Conservation (phyloP, 2,797 vertebrate genomes). For the Poliocrania exsul region DNA sequence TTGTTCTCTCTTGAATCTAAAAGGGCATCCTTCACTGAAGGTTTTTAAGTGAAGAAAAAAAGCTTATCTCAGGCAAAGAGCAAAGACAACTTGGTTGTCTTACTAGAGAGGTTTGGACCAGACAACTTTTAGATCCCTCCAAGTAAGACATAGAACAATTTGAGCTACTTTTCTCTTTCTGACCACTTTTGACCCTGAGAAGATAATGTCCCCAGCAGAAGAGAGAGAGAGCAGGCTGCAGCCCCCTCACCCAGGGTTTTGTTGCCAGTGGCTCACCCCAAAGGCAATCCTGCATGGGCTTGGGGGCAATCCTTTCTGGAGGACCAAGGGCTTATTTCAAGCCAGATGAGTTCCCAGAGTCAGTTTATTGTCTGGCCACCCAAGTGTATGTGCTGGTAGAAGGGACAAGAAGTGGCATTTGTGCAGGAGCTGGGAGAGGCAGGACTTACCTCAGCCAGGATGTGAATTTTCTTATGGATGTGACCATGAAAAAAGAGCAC, state of each 20-base stretch:
- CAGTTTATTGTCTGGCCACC: not conserved
- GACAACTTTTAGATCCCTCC: not conserved
- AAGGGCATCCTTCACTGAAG: not conserved
- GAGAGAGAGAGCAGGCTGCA: not conserved
- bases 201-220: not conserved
- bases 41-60: not conserved
- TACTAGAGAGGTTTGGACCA: not conserved
- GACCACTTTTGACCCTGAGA: not conserved
- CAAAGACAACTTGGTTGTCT: not conserved
- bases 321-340: not conserved
- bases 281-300: not conserved
- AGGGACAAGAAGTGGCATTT: not conserved
- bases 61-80: accelerated
- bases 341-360: not conserved
- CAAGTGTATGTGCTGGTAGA: not conserved
- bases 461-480: not conserved
- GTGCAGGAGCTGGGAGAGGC: accelerated
- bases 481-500: not conserved
- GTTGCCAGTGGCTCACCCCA: not conserved
- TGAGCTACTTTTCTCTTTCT: not conserved
- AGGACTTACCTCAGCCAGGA: not conserved
- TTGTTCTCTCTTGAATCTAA: not conserved
- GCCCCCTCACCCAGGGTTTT: not conserved
- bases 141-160: not conserved
- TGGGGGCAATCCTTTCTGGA: accelerated